Evolutionary conservation across 23 tunicate species (phyloP).

Genomic region (Botrylloides violaceus): DNA sequence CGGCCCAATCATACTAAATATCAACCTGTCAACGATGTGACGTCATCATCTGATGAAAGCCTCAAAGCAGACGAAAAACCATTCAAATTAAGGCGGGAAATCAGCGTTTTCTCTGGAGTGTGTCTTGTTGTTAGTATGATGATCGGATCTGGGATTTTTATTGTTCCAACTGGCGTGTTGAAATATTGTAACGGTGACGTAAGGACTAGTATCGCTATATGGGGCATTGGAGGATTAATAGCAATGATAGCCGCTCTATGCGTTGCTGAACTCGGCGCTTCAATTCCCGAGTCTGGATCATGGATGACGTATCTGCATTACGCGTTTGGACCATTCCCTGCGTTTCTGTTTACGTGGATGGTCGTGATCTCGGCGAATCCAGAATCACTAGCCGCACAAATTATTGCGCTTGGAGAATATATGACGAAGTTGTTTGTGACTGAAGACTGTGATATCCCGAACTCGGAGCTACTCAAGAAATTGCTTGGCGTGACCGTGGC

Average conservation of each 20-base stretch:
- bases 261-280: slow-evolving; percentile 63
- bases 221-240: slow-evolving; percentile 72
- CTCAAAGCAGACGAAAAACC: not conserved
- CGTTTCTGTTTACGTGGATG: slow-evolving; percentile 78
- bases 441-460: slow-evolving; percentile 24
- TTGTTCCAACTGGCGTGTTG: slow-evolving; percentile 79
- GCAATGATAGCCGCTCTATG: slow-evolving; percentile 67
- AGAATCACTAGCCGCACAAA: slow-evolving; percentile 62
- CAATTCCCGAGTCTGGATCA: slow-evolving; percentile 83
- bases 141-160: slow-evolving; percentile 91
- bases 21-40: not conserved
- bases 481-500: slow-evolving; percentile 39
- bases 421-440: slow-evolving; percentile 16
- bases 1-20: slow-evolving; percentile 3
- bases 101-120: slow-evolving; percentile 56
- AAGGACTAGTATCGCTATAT: slow-evolving; percentile 42
- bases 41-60: not conserved
- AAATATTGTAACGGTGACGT: slow-evolving; percentile 74
- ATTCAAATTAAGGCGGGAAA: slow-evolving; percentile 34
- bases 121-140: slow-evolving; percentile 76
- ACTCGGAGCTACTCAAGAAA: slow-evolving; percentile 41
- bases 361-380: slow-evolving; percentile 39
- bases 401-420: slow-evolving; percentile 81
- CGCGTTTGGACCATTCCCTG: slow-evolving; percentile 52
- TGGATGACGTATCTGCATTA: slow-evolving; percentile 50